These are phyloP conservation scores for Hyles euphorbiae DNA, from an alignment of 1,140 invertebrate species.

Conservation along the genomic window DNA sequence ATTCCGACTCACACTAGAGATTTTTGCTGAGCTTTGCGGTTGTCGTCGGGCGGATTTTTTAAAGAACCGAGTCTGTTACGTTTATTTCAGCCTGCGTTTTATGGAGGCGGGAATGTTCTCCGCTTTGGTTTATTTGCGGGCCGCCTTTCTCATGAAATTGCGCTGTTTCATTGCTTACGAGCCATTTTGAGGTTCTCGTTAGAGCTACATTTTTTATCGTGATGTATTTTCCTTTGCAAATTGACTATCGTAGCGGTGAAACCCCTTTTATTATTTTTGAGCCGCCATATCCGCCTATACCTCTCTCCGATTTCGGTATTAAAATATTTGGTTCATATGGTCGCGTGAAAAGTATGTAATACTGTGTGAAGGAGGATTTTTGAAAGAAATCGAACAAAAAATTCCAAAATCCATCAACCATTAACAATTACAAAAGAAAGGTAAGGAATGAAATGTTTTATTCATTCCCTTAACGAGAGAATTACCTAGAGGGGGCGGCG, in stretches of 20 bases:
- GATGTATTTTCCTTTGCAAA: conserved; percentile 51
- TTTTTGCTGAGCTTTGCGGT: conserved; percentile 63
- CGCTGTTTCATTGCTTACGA: conserved; percentile 68
- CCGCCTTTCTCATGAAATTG: conserved; percentile 66
- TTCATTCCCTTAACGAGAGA: conserved; percentile 73
- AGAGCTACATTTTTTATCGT: conserved; percentile 57
- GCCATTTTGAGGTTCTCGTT: conserved; percentile 62
- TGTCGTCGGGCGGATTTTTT: conserved; percentile 59
- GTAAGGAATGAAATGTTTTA: conserved; percentile 75
- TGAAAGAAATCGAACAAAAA: conserved; percentile 59
- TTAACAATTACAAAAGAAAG: conserved; percentile 73
- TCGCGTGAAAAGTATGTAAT: no score
- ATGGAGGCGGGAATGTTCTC: conserved; percentile 63
- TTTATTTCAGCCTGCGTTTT: conserved; percentile 68
- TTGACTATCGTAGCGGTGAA: conserved; percentile 31
- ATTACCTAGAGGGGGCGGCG: conserved; percentile 65
- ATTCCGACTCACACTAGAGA: conserved; percentile 63
- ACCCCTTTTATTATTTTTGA: conserved; percentile 38
- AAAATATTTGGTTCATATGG: conserved; percentile 2
- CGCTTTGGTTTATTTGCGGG: conserved; percentile 65
- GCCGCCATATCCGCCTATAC: conserved; percentile 6
- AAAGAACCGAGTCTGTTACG: conserved; percentile 60
- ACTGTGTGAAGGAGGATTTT: conserved; percentile 30
- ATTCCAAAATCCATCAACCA: conserved; percentile 70
- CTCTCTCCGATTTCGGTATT: conserved; percentile 7